Percentiles rank a stretch among this genome's conserved stretches.
Evolutionary conservation across 2,888 invertebrate species (phyloP).

Genomic region (Lumbricus terrestris): DNA sequence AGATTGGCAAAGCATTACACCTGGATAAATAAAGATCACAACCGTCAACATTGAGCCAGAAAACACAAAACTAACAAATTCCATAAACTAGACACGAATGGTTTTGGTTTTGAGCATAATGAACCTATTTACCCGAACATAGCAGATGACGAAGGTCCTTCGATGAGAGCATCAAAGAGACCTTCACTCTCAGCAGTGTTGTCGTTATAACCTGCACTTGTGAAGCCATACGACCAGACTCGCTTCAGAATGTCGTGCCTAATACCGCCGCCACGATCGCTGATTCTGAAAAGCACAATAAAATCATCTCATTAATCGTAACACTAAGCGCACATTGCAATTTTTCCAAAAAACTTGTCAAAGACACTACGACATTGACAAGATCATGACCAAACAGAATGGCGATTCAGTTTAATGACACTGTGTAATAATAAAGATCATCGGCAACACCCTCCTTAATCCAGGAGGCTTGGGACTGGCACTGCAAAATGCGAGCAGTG

Average conservation of each 20-base stretch:
- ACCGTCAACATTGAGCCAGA: neutral
- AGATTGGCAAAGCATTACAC: neutral
- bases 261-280: conserved; percentile 65
- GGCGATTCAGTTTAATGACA: too few relatives aligned
- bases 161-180: conserved; percentile 60
- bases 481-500: too few relatives aligned
- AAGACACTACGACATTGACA: too few relatives aligned
- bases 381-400: too few relatives aligned
- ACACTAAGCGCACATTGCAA: too few relatives aligned
- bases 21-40: neutral
- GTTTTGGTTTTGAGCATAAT: neutral
- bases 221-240: conserved; percentile 64
- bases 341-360: too few relatives aligned
- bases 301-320: neutral
- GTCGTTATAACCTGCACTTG: conserved; percentile 55
- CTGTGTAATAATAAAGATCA: too few relatives aligned
- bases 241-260: conserved; percentile 59
- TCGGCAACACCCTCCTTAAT: too few relatives aligned
- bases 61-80: neutral
- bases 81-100: neutral
- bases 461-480: too few relatives aligned
- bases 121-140: conserved; percentile 17
- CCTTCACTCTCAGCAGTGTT: conserved; percentile 50
- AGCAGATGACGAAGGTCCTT: conserved; percentile 55
- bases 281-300: conserved; percentile 56